Conservation (phyloP, 2,797 vertebrate species). For the Bradypus variegatus region DNA sequence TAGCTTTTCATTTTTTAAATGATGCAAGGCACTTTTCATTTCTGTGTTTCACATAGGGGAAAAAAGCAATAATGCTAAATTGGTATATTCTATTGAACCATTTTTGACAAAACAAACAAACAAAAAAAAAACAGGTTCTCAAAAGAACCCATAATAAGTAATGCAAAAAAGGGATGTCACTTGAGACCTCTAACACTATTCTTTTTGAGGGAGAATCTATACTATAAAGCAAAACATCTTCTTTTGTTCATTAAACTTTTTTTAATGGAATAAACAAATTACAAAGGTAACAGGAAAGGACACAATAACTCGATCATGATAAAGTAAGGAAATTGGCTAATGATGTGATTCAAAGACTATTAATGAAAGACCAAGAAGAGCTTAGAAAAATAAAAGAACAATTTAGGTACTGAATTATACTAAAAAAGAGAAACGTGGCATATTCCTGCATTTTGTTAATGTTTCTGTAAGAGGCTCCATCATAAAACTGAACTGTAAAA, state of each 20-base stretch:
- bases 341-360: not conserved
- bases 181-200: conserved; percentile 26
- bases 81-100: conserved; percentile 48
- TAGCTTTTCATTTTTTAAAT: conserved; percentile 24
- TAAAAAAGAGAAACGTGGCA: conserved; percentile 45
- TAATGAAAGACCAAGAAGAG: conserved; percentile 22
- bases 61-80: conserved; percentile 45
- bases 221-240: conserved; percentile 35
- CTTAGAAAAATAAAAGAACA: conserved; percentile 36
- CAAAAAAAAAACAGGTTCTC: conserved; percentile 12
- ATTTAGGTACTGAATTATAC: conserved; percentile 39
- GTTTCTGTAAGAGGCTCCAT: conserved; percentile 72
- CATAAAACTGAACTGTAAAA: conserved; percentile 98
- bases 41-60: conserved; percentile 43
- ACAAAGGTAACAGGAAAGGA: conserved; percentile 32
- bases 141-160: conserved; percentile 49
- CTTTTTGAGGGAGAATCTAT: conserved; percentile 35
- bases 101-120: conserved; percentile 44
- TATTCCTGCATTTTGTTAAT: conserved; percentile 55
- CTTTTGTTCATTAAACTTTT: conserved; percentile 48
- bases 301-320: conserved; percentile 42
- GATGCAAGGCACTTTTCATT: conserved; percentile 66
- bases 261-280: too few relatives aligned
- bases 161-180: conserved; percentile 8
- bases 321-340: not conserved